Percentiles rank a stretch among this genome's conserved stretches.
These are phyloP conservation scores for Cerastis rubricosa DNA, from an alignment of 2,888 invertebrate species.

Conservation along the genomic window DNA sequence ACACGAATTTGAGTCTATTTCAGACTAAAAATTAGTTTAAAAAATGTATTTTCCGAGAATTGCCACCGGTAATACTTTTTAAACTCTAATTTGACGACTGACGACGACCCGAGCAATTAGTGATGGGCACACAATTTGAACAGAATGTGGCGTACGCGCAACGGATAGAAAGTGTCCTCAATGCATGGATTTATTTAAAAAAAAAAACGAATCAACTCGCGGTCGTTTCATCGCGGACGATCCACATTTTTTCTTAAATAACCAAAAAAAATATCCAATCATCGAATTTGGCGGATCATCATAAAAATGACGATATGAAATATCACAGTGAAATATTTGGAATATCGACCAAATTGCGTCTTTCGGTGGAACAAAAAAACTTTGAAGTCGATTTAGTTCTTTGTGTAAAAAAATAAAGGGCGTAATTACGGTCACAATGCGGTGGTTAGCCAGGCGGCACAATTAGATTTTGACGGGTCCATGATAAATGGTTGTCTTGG, in stretches of 20 bases:
- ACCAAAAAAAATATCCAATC: slow-evolving; percentile 50
- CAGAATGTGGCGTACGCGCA: slow-evolving; percentile 20
- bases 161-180: slow-evolving; percentile 51
- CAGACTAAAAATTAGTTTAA: too few species aligned
- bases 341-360: slow-evolving; percentile 83
- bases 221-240: slow-evolving; percentile 8
- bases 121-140: slow-evolving; percentile 21
- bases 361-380: slow-evolving; percentile 80
- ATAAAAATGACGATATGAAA: slow-evolving; percentile 65
- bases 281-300: slow-evolving; percentile 61
- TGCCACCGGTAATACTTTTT: neutral
- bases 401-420: slow-evolving; percentile 86
- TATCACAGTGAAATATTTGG: slow-evolving; percentile 81
- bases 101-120: slow-evolving; percentile 19
- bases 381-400: slow-evolving; percentile 84
- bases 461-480: slow-evolving; percentile 90
- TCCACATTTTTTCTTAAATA: slow-evolving; percentile 27
- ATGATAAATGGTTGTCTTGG: slow-evolving; percentile 88
- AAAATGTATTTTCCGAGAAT: neutral
- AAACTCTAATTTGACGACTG: too few species aligned
- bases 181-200: slow-evolving; percentile 36
- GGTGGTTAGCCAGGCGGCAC: slow-evolving; percentile 88
- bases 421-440: slow-evolving; percentile 89
- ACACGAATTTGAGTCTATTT: neutral
- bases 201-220: slow-evolving; percentile 22